Base-by-base conservation (phyloP, 2,113 vertebrate species). In the Passer domesticus region DNA sequence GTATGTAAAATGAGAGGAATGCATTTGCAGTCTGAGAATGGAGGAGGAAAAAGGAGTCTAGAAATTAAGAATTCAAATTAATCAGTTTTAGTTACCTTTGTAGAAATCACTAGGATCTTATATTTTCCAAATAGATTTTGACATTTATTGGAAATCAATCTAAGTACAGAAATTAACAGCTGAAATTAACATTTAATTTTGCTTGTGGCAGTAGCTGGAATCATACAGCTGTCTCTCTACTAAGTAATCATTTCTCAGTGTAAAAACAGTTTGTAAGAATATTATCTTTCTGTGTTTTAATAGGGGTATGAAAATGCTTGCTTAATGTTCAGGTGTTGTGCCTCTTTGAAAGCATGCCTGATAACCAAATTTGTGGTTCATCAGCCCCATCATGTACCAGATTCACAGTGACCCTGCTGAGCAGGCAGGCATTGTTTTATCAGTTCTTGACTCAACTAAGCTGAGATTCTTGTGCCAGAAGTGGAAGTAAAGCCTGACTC, bases 341-440 rank as follows among this genome's bases (percentile, higher is more conserved):
- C 41, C 72, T 64, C 82, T 70, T 70, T 72, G 37, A 53, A 85
- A 75, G 53, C 30, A n/a, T 5, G 18, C 4, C 24, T 7, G 2
- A 17, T n/a, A 84, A 47, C 12, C 22, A 66, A 7, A 37, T 24
- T 8, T 37, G 37, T 24, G 20, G 15, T 73, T 72, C 80, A 31
- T 44, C 64, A 80, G 7, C 19, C 21, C 50, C 9, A 21, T 24
- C 0, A 0, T 9, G 28, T 31, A 35, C 33, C 33, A 35, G 58
- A 33, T 9, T 67, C 13, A 14, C n/a, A 15, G 33, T 23, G 11
- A 15, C 15, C 23, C 44, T 68, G 52, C 63, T 86, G 66, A 75
- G 35, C 35, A 46, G 33, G 39, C 82, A 46, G 47, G 16, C 5
- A 0, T 23, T 58, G 33, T 50, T 93, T 63, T n/a, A 13, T 35